Percentiles rank a stretch among this genome's conserved stretches.
These are phyloP conservation scores for Pseudomyrmex dendroicus DNA, from an alignment of 1,140 invertebrate genomes.

Conservation along the genomic window DNA sequence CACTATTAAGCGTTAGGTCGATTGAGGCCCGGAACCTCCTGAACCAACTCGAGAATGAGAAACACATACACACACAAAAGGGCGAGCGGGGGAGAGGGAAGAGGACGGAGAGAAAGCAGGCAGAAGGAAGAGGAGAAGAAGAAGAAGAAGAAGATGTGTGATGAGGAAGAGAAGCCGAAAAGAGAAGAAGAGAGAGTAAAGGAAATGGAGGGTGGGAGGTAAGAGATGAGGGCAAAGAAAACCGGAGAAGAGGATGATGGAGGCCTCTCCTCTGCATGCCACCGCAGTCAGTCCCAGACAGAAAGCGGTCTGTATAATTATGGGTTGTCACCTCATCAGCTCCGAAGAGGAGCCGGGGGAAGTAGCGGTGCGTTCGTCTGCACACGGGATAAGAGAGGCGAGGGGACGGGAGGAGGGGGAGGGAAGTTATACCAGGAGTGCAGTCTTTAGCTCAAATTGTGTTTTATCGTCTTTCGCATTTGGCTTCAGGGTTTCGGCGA, in stretches of 20 bases:
- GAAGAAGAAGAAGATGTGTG: slow-evolving; percentile 42
- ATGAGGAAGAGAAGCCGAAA: slow-evolving; percentile 52
- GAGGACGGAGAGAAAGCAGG: slow-evolving; percentile 30
- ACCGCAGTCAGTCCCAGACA: slow-evolving; percentile 84
- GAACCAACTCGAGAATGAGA: slow-evolving; percentile 62
- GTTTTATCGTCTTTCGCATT: slow-evolving; percentile 81
- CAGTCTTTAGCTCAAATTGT: slow-evolving; percentile 84
- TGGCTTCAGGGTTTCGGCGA: slow-evolving; percentile 39
- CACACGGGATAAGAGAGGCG: slow-evolving; percentile 63
- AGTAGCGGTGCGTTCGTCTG: slow-evolving; percentile 52
- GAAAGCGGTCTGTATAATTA: slow-evolving; percentile 85
- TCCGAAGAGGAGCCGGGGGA: slow-evolving; percentile 70
- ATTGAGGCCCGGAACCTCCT: slow-evolving; percentile 54
- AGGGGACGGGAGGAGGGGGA: slow-evolving; percentile 65
- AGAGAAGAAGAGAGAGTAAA: slow-evolving; percentile 62
- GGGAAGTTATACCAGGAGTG: slow-evolving; percentile 75
- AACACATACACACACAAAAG: slow-evolving; percentile 71
- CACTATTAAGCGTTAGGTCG: slow-evolving; percentile 63
- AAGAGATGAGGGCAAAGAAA: slow-evolving; percentile 66
- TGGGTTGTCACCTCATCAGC: slow-evolving; percentile 86
- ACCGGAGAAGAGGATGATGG: slow-evolving; percentile 81
- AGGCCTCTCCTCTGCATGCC: slow-evolving; percentile 83
- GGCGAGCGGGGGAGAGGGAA: slow-evolving; percentile 64
- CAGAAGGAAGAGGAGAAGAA: slow-evolving; percentile 17
- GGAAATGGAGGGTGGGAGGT: slow-evolving; percentile 49